A percentile compares a stretch with the other conserved stretches of the same genome.
Evolutionary conservation across 2,888 invertebrate genomes (phyloP).

Genomic region (Teinopalpus imperialis): DNA sequence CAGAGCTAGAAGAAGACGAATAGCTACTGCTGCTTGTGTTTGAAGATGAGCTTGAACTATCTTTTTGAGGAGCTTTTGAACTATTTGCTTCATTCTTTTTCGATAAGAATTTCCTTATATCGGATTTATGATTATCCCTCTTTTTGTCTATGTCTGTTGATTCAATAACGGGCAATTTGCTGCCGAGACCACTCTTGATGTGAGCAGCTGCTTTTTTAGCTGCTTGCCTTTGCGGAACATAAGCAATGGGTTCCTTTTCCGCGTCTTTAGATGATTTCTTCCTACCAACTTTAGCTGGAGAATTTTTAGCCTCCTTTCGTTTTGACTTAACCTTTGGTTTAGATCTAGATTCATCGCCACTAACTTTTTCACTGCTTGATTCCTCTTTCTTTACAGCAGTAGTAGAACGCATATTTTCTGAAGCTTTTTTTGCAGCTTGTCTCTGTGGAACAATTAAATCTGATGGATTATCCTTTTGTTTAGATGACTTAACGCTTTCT

Average conservation of each 20-base stretch:
- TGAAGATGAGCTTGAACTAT: conserved; percentile 78
- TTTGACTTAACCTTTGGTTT: conserved; percentile 71
- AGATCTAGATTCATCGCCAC: conserved; percentile 57
- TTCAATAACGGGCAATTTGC: conserved; percentile 66
- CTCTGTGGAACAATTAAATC: conserved; percentile 94
- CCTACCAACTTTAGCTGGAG: conserved; percentile 69
- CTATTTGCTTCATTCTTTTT: conserved; percentile 72
- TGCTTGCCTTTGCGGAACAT: conserved; percentile 94
- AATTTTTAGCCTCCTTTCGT: conserved; percentile 70
- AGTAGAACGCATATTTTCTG: conserved; percentile 90
- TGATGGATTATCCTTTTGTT: conserved; percentile 84
- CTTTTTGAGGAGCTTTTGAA: conserved; percentile 52
- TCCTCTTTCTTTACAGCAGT: conserved; percentile 76
- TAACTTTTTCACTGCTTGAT: conserved; percentile 48
- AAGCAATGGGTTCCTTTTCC: conserved; percentile 87
- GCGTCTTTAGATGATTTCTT: conserved; percentile 78
- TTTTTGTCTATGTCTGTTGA: conserved; percentile 61
- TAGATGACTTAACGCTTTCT: conserved; percentile 69
- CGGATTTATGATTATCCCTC: conserved; percentile 58
- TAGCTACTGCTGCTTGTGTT: conserved; percentile 79
- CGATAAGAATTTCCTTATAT: conserved; percentile 55
- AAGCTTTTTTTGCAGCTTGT: conserved; percentile 95
- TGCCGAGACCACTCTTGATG: conserved; percentile 90
- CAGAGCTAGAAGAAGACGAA: conserved; percentile 84
- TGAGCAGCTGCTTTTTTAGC: conserved; percentile 96